These are phyloP conservation scores for Tychaedon coryphoeus DNA, from an alignment of 2,113 vertebrate species.

Conservation along the genomic window DNA sequence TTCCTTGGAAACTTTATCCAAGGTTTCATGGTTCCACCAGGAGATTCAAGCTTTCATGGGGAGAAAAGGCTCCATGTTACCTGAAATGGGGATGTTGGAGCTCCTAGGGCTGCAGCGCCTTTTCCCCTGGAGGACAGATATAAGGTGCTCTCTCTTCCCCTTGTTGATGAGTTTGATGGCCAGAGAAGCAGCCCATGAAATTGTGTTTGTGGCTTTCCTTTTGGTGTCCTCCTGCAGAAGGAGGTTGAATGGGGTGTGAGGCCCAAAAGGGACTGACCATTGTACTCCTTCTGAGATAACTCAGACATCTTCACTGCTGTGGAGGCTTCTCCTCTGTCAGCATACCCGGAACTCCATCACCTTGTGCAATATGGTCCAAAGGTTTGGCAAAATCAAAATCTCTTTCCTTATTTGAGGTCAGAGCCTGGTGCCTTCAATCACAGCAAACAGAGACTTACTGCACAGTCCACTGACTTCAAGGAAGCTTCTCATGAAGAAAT, in stretches of 20 bases:
- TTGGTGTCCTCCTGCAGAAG: neutral
- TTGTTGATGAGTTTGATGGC: neutral
- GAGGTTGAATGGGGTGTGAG: neutral
- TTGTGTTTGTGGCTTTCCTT: neutral
- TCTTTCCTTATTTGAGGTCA: constrained; percentile 51
- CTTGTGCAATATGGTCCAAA: constrained; percentile 44
- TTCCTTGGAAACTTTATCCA: neutral
- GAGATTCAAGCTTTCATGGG: neutral
- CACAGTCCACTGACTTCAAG: constrained; percentile 53
- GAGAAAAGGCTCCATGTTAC: neutral
- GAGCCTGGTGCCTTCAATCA: neutral
- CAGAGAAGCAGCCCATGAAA: neutral
- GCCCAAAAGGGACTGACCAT: neutral
- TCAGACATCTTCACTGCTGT: neutral
- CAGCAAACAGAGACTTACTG: neutral
- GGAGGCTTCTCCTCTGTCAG: neutral
- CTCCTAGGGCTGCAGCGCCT: neutral
- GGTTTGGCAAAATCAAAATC: neutral
- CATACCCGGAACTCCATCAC: neutral
- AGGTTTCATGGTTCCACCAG: neutral
- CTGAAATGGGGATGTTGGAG: neutral
- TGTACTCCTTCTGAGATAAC: neutral
- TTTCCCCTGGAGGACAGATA: neutral
- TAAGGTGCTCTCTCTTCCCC: neutral
- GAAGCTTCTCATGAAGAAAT: constrained; percentile 65